Percentiles rank a stretch among this genome's conserved stretches.
Evolutionary conservation across 30 jellyfish, hydroid and myxozoan genomes (phyloP).

Genomic region (Cassiopea xamachana): DNA sequence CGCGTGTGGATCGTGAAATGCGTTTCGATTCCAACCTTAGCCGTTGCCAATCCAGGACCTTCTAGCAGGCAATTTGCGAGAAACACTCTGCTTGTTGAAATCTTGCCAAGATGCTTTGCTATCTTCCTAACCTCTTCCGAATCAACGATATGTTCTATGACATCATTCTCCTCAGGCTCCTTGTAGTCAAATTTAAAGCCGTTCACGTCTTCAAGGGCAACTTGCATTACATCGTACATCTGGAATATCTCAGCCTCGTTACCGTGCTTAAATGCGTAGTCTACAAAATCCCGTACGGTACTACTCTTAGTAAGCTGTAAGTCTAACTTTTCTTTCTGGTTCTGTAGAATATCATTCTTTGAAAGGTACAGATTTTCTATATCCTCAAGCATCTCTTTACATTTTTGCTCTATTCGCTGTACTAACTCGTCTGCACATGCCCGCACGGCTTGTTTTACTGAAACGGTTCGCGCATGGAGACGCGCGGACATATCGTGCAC

Average conservation of each 20-base stretch:
- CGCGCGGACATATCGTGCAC: constrained; percentile 99
- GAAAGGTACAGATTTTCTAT: constrained; percentile 71
- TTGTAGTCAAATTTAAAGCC: constrained; percentile 69
- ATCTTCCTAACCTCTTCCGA: constrained; percentile 66
- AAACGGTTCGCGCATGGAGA: constrained; percentile 95
- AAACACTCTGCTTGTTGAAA: constrained; percentile 82
- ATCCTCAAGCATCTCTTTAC: constrained; percentile 79
- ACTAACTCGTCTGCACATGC: constrained; percentile 83
- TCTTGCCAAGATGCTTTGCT: constrained; percentile 91
- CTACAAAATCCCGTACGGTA: constrained; percentile 90
- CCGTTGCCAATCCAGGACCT: constrained; percentile 93
- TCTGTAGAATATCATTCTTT: constrained; percentile 73
- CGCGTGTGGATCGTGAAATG: constrained; percentile 81
- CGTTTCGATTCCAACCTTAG: constrained; percentile 94
- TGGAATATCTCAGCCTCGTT: constrained; percentile 96
- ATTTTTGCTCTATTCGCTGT: constrained; percentile 78
- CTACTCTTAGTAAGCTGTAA: constrained; percentile 59
- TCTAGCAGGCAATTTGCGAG: constrained; percentile 73
- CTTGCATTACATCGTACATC: constrained; percentile 87
- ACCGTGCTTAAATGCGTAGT: constrained; percentile 93
- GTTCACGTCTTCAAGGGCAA: constrained; percentile 77
- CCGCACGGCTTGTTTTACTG: constrained; percentile 91
- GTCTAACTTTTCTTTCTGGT: constrained; percentile 75
- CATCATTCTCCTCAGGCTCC: constrained; percentile 99
- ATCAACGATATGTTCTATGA: constrained; percentile 86